These are phyloP conservation scores for Amphipyra tragopoginis DNA, from an alignment of 2,888 invertebrate genomes.

Conservation along the genomic window DNA sequence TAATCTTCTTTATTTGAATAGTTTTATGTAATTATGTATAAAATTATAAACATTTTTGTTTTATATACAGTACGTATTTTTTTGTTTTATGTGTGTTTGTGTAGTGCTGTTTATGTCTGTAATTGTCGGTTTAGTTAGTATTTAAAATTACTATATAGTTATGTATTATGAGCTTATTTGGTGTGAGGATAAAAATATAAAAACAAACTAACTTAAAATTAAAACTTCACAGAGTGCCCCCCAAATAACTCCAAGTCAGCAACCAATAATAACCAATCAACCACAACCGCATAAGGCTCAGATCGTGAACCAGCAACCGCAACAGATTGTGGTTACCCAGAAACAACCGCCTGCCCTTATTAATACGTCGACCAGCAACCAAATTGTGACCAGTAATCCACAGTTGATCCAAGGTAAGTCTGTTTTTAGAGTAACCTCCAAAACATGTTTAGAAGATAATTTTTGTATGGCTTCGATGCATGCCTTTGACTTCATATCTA, in stretches of 20 bases:
- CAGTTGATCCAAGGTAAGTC: constrained; percentile 66
- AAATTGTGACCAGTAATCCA: constrained; percentile 66
- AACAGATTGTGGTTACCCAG: constrained; percentile 83
- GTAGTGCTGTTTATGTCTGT: not conserved
- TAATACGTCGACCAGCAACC: constrained; percentile 73
- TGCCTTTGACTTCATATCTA: too few relatives aligned
- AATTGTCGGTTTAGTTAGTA: not conserved
- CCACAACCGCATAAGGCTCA: constrained; percentile 90
- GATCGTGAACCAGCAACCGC: constrained; percentile 76
- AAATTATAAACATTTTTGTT: not conserved
- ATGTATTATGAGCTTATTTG: not conserved
- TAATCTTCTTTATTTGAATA: not conserved
- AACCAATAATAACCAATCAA: constrained; percentile 85
- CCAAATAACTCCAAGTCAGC: constrained; percentile 85
- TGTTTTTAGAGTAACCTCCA: not conserved
- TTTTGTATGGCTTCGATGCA: too few relatives aligned
- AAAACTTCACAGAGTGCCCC: constrained; percentile 76
- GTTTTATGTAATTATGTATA: not conserved
- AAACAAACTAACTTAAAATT: not conserved
- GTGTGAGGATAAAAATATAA: not conserved
- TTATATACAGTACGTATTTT: constrained; percentile 3
- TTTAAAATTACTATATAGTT: not conserved
- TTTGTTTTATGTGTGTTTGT: constrained; percentile 8
- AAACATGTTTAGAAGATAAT: not conserved
- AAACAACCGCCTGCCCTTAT: constrained; percentile 83